Evolutionary conservation across 1,140 invertebrate species (phyloP).

Genomic region (Berghia stephanieae): DNA sequence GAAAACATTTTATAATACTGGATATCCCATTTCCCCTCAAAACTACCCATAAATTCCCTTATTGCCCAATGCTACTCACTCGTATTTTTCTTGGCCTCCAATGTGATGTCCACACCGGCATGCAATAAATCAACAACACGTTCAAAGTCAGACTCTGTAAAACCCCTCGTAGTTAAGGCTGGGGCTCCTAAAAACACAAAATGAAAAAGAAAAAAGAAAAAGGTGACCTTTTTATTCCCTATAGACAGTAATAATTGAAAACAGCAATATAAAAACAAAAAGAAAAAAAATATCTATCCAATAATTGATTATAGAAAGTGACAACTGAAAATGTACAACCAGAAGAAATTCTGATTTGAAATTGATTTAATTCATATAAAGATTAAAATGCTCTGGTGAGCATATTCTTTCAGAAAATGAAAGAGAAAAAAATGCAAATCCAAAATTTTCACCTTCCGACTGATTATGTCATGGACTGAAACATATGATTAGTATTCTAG

Average conservation of each 20-base stretch:
- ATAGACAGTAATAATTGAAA: background rate
- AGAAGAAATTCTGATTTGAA: no score
- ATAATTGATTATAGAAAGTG: background rate
- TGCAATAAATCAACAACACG: slow-evolving; percentile 88
- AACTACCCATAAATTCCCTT: background rate
- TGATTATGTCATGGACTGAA: no score
- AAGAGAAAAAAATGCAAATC: no score
- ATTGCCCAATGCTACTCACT: slow-evolving; percentile 50
- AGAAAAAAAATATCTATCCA: background rate
- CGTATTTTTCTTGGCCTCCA: slow-evolving; percentile 54
- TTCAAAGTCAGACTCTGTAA: slow-evolving; percentile 87
- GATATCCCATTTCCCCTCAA: background rate
- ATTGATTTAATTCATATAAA: no score
- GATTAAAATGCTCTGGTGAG: no score
- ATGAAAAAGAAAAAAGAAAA: background rate
- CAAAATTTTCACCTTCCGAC: no score
- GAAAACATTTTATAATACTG: no score
- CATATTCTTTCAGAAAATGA: no score
- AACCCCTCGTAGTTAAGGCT: slow-evolving; percentile 91
- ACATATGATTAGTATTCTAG: no score
- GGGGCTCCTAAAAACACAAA: slow-evolving; percentile 73
- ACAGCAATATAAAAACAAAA: background rate
- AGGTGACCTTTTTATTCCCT: background rate
- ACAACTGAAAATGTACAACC: no score
- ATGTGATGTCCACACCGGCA: slow-evolving; percentile 60